These are phyloP conservation scores for Coptotermes formosanus DNA, from an alignment of 1,140 invertebrate genomes.

Conservation along the genomic window DNA sequence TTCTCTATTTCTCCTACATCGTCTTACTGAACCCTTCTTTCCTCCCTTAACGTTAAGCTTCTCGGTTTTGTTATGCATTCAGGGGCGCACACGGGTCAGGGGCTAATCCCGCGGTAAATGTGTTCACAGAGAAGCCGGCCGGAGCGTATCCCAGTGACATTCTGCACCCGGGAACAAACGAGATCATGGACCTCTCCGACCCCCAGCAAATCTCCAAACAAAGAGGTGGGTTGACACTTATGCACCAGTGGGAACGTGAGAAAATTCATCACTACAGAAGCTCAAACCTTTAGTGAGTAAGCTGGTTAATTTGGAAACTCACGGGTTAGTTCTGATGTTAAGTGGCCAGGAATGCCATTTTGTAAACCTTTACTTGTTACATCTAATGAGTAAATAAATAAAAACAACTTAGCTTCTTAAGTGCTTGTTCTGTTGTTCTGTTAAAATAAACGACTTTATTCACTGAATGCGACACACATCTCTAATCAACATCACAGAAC, in stretches of 20 bases:
- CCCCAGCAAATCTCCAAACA: constrained; percentile 33
- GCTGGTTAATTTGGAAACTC: too few relatives aligned
- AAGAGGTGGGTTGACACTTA: constrained; percentile 21
- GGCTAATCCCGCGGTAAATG: not conserved
- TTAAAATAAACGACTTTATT: too few relatives aligned
- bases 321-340: too few relatives aligned
- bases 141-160: not conserved
- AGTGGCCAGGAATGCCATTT: too few relatives aligned
- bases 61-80: not conserved
- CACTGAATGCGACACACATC: too few relatives aligned
- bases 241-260: not conserved
- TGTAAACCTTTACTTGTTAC: too few relatives aligned
- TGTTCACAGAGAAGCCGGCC: not conserved
- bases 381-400: too few relatives aligned
- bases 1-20: not conserved
- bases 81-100: not conserved
- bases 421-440: too few relatives aligned
- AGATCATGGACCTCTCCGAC: constrained; percentile 31
- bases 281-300: not conserved
- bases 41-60: not conserved
- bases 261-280: too few relatives aligned
- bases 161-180: constrained; percentile 27
- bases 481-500: too few relatives aligned
- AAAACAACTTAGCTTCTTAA: too few relatives aligned
- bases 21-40: not conserved